phyloP scores from a whole-genome alignment of 2,113 vertebrate species.

The Nansenia antarctica region DNA sequence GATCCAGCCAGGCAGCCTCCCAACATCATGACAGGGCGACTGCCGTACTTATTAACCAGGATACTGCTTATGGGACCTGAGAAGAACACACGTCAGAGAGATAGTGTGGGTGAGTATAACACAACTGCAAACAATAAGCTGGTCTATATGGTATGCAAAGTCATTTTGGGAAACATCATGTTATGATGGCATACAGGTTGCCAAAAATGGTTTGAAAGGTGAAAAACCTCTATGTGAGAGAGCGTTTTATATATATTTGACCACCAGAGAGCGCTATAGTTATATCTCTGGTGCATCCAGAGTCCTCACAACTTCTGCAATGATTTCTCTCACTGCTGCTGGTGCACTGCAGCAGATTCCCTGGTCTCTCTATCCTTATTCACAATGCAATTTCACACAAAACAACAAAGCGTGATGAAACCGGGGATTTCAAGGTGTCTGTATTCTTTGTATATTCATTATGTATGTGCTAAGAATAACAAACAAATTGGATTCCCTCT shows the following conservation, averaged over 20 bases:
- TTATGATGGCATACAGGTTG: no score
- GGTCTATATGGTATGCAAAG: background rate
- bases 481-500: background rate
- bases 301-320: constrained; percentile 52
- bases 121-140: background rate
- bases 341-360: constrained; percentile 69
- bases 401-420: constrained; percentile 40
- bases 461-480: background rate
- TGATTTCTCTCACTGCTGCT: constrained; percentile 67
- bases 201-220: no score
- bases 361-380: constrained; percentile 49
- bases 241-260: background rate
- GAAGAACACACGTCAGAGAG: background rate
- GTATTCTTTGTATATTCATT: background rate
- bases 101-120: no score
- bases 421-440: background rate
- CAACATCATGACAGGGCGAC: constrained; percentile 87
- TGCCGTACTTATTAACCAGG: constrained; percentile 95
- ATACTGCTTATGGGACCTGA: constrained; percentile 93
- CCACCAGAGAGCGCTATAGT: constrained; percentile 68
- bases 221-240: no score
- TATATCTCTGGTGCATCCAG: constrained; percentile 24
- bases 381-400: constrained; percentile 55
- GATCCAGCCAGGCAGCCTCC: constrained; percentile 85
- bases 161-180: background rate